phyloP scores from a whole-genome alignment of 2,888 invertebrate species.

The Eulithis testata region DNA sequence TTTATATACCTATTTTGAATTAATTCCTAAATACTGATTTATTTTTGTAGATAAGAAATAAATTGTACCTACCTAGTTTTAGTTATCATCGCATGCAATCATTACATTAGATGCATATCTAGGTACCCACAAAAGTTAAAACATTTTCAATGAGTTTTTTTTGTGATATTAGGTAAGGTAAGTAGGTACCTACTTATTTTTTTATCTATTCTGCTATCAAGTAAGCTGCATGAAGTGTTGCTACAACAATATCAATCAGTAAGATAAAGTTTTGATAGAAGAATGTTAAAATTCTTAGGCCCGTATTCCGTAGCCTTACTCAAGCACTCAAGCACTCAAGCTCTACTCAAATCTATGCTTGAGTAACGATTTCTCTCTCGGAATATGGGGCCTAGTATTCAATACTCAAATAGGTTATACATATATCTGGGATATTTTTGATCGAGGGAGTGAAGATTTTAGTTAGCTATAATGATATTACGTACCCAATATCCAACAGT shows the following conservation, averaged over 20 bases:
- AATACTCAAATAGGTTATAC: not conserved
- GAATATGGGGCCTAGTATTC: too few species aligned
- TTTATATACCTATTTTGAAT: not conserved
- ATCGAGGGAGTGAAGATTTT: not conserved
- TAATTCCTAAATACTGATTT: not conserved
- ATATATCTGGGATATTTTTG: conserved; percentile 4
- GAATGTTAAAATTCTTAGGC: conserved; percentile 15
- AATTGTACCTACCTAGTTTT: not conserved
- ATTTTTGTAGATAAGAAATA: not conserved
- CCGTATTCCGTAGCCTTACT: too few species aligned
- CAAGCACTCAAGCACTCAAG: too few species aligned
- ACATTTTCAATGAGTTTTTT: conserved; percentile 9
- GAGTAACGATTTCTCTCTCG: too few species aligned
- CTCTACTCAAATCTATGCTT: too few species aligned
- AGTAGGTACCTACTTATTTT: conserved; percentile 8
- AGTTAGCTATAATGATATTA: too few species aligned
- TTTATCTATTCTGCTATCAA: conserved; percentile 14
- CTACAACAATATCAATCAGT: conserved; percentile 27
- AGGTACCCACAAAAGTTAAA: not conserved
- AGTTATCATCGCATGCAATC: conserved; percentile 1
- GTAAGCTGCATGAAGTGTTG: conserved; percentile 19
- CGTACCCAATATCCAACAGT: too few species aligned
- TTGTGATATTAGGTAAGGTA: not conserved
- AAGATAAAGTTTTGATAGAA: conserved; percentile 31
- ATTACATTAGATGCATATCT: not conserved